phyloP scores from a whole-genome alignment of 2,113 vertebrate species.

The Semnornis frantzii region DNA sequence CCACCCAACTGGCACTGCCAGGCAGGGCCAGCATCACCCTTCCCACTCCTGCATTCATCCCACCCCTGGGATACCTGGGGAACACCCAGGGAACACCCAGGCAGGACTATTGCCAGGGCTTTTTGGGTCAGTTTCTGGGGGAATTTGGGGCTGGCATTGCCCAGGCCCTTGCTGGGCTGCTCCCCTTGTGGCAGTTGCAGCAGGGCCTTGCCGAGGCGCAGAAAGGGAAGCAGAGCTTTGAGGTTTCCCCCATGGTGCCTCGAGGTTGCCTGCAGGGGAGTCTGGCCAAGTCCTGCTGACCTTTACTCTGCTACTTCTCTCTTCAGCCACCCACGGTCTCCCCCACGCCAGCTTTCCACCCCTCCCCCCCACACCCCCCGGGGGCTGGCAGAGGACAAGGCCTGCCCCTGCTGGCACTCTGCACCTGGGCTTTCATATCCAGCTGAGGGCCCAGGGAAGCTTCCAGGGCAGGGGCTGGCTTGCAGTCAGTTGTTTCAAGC shows the following conservation, averaged over 20 bases:
- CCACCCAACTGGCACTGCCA: not conserved
- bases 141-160: not conserved
- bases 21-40: not conserved
- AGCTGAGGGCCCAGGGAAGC: not conserved
- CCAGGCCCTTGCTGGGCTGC: not conserved
- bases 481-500: not conserved
- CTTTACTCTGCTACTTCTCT: slow-evolving; percentile 39
- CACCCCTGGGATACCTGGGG: too few relatives aligned
- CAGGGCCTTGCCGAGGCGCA: not conserved
- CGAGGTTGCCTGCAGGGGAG: not conserved
- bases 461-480: not conserved
- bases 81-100: too few relatives aligned
- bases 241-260: not conserved
- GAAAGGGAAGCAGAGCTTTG: slow-evolving; percentile 15
- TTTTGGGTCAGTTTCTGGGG: not conserved
- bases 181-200: not conserved
- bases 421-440: not conserved
- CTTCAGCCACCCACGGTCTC: not conserved
- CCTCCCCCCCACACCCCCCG: not conserved
- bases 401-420: not conserved
- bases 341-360: rapidly evolving
- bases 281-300: not conserved
- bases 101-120: not conserved
- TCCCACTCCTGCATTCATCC: not conserved
- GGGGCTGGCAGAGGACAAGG: not conserved